Evolutionary conservation across 2,113 vertebrate genomes (phyloP).

Genomic region (Mobula hypostoma): DNA sequence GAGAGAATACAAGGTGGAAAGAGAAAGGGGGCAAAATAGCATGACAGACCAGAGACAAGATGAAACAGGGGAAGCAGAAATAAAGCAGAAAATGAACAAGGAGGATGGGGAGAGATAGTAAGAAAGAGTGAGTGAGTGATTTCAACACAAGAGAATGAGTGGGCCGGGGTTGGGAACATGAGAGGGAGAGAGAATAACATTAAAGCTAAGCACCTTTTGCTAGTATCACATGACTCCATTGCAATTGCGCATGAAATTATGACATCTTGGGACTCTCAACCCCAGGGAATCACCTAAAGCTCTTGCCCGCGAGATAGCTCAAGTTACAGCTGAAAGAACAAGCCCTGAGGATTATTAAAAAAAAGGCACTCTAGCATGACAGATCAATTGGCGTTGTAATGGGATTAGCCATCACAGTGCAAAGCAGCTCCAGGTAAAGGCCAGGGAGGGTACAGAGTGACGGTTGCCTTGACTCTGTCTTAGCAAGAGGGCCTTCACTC

Average conservation of each 20-base stretch:
- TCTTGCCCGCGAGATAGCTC: not conserved
- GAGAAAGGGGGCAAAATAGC: conserved; percentile 49
- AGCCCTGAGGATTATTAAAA: not conserved
- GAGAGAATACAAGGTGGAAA: conserved; percentile 42
- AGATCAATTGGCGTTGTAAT: not conserved
- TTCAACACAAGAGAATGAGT: conserved; percentile 21
- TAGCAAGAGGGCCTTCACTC: not conserved
- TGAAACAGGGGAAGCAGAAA: conserved; percentile 28
- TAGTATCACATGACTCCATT: conserved; percentile 29
- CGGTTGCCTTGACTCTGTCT: not conserved
- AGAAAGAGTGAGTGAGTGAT: not conserved
- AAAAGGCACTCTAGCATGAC: conserved; percentile 26
- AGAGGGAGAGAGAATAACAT: conserved; percentile 34
- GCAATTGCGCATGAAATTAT: conserved; percentile 31
- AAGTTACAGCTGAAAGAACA: conserved; percentile 14
- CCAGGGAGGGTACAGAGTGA: not conserved
- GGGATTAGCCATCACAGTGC: not conserved
- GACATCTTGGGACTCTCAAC: not conserved
- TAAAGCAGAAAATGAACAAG: not conserved
- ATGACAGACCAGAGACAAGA: conserved; percentile 47
- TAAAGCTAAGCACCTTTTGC: conserved; percentile 33
- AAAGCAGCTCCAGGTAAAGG: not conserved
- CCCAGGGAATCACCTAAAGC: conserved; percentile 13
- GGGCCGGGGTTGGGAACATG: conserved; percentile 29
- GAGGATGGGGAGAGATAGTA: conserved; percentile 4